Evolutionary conservation across 2,888 invertebrate genomes (phyloP).

Genomic region (Diarsia dahlii): DNA sequence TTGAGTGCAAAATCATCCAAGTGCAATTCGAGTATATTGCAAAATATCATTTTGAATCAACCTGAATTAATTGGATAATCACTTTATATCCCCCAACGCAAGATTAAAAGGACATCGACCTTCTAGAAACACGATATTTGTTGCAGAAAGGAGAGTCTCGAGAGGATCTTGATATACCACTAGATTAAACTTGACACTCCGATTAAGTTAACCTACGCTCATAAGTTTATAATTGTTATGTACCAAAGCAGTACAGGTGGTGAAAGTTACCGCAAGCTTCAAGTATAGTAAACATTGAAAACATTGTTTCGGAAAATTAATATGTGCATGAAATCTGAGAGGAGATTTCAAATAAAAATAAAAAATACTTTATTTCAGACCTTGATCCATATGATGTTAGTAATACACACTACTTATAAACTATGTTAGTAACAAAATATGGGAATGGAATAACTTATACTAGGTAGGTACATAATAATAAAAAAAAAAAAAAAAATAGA

Average conservation of each 20-base stretch:
- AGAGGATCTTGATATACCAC: conserved; percentile 4
- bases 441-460: too few species aligned
- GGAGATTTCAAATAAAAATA: too few species aligned
- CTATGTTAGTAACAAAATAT: too few species aligned
- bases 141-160: conserved; percentile 16
- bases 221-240: neutral
- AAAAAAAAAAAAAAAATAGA: too few species aligned
- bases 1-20: neutral
- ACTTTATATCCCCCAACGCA: neutral
- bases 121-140: conserved; percentile 1
- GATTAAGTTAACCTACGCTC: neutral
- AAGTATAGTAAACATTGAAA: neutral
- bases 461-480: too few species aligned
- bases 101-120: conserved; percentile 20
- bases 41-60: neutral
- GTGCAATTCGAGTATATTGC: neutral
- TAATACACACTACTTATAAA: too few species aligned
- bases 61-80: conserved; percentile 14
- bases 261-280: neutral
- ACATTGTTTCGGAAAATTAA: neutral
- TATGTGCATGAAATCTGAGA: neutral
- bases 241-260: neutral
- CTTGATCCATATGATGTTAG: too few species aligned
- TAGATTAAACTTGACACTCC: neutral
- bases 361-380: too few species aligned